Base-by-base conservation (phyloP, 2,888 invertebrate species). In the Drosophila suboccidentalis region DNA sequence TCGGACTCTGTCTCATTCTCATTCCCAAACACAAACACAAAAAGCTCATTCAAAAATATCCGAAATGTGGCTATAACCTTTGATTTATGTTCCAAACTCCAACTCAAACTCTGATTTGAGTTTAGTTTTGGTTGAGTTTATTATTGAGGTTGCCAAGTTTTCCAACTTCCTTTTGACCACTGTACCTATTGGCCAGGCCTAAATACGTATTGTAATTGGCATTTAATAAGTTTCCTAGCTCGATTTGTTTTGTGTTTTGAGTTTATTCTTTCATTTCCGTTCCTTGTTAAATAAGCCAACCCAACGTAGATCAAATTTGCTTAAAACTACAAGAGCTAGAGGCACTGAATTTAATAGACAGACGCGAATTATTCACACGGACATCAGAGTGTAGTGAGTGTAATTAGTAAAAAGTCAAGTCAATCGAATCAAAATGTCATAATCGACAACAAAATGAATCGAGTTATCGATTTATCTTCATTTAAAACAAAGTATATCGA, bases 171-270 rank as follows among this genome's bases (percentile, higher is more conserved):
- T 38, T 47, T 47, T 75, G 75, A 58, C 57, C 59, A 59, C 26
- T 26, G 36, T 47, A 59, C 54, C 68, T 53, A n/a, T 29, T 63
- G 41, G 22, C 50, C 49, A n/a, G 26, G 32, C 49, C 67, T 55
- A 47, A 66, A 62, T 61, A 43, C 47, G 41, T 57, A 46, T 32
- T 39, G 57, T 82, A 80, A 82, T 86, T 82, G 68, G 34, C 49
- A 62, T 60, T 79, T 61, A 62, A 71, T 49, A 50, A 41, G 47
- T 51, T 46, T 13, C 47, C 9, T 26, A 13, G 5, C 38, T n/a
- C 9, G 9, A 50, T 34, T n/a, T 44, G 10, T 19, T 10, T 32
- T 43, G 43, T 29, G 13, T 11, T 19, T 1, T 17, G 13, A 19
- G n/a, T 26, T 10, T 51, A 22, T 22, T 22, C 22, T 4, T 4